phyloP scores from a whole-genome alignment of 2,888 invertebrate genomes.

The Synanthedon tipuliformis region DNA sequence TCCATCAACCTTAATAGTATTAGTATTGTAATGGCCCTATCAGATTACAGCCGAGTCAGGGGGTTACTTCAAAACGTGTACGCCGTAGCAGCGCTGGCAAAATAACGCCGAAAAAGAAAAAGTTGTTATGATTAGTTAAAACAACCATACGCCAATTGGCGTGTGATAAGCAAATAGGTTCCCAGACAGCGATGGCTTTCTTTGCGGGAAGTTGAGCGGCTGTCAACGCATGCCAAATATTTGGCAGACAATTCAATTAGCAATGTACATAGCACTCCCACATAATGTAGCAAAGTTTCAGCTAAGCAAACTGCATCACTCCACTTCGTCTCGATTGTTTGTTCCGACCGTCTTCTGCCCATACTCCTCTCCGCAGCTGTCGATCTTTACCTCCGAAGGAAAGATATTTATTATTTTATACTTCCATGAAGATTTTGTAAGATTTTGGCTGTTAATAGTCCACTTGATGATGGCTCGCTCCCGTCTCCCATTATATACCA shows the following conservation, averaged over 20 bases:
- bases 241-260: constrained; percentile 37
- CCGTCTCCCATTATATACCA: no score
- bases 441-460: no score
- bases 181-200: not conserved
- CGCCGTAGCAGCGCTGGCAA: no score
- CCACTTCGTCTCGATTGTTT: constrained; percentile 30
- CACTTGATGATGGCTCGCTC: no score
- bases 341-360: constrained; percentile 16
- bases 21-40: constrained; percentile 5
- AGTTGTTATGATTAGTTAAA: no score
- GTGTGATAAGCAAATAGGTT: not conserved
- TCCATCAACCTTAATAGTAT: constrained; percentile 15
- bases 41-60: constrained; percentile 3
- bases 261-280: constrained; percentile 22
- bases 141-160: not conserved
- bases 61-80: not conserved
- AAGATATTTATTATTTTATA: no score
- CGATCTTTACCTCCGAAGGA: no score
- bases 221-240: constrained; percentile 17
- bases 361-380: not conserved
- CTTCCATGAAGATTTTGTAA: no score
- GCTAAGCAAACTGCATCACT: constrained; percentile 16
- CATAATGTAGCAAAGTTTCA: constrained; percentile 23
- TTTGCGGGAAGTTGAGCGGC: not conserved
- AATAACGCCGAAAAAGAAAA: no score